Percentiles rank a stretch among this genome's conserved stretches.
Evolutionary conservation across 2,888 invertebrate species (phyloP).

Genomic region (Drosophila silvestris): DNA sequence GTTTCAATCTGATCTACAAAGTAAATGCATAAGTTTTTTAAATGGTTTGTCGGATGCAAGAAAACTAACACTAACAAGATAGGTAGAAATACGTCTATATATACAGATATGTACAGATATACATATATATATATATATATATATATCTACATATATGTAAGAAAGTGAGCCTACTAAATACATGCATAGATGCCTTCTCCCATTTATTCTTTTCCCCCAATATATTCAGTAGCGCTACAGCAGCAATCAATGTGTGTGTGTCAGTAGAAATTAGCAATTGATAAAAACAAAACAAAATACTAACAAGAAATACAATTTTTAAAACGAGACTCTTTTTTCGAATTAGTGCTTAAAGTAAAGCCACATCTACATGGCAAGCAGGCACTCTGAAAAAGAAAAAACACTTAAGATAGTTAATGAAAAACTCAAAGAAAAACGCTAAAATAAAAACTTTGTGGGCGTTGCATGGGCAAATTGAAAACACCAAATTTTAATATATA

Average conservation of each 20-base stretch:
- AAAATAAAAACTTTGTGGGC: conserved; percentile 39
- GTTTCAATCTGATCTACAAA: conserved; percentile 44
- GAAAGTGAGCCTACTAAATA: conserved; percentile 31
- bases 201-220: conserved; percentile 19
- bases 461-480: conserved; percentile 65
- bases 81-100: conserved; percentile 18
- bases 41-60: conserved; percentile 31
- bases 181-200: conserved; percentile 10
- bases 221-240: conserved; percentile 52
- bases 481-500: conserved; percentile 72
- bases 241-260: conserved; percentile 72
- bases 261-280: conserved; percentile 57
- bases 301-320: conserved; percentile 36
- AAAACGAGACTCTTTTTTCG: conserved; percentile 51
- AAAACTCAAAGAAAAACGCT: conserved; percentile 20
- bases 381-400: conserved; percentile 36
- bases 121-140: conserved; percentile 3
- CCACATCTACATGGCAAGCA: conserved; percentile 73
- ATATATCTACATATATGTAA: conserved; percentile 18
- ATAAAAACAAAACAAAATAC: conserved; percentile 25
- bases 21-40: conserved; percentile 36
- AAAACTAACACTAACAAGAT: conserved; percentile 28
- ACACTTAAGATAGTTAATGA: conserved; percentile 42
- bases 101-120: conserved; percentile 2
- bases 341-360: conserved; percentile 47